phyloP scores from a whole-genome alignment of 2,797 vertebrate species.

The Rhynchotus rufescens region DNA sequence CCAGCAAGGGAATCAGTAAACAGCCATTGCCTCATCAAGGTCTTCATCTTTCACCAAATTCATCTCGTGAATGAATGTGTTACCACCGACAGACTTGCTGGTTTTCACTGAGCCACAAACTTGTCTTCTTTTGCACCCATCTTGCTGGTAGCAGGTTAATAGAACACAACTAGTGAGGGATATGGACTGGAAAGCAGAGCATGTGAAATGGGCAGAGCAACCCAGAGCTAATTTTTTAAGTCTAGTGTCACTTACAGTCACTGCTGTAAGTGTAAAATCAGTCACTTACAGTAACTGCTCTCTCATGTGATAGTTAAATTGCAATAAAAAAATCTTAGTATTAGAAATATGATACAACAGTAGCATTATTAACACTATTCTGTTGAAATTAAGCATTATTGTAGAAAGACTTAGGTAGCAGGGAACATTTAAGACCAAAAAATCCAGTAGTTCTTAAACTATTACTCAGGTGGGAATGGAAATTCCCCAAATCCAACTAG shows the following conservation, averaged over 20 bases:
- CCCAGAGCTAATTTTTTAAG: neutral
- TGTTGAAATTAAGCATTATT: neutral
- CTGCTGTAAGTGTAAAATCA: neutral
- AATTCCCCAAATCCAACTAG: neutral
- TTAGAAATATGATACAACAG: neutral
- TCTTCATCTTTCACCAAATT: too few species aligned
- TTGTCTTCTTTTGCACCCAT: neutral
- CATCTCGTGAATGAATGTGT: accelerated
- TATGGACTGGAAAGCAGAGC: neutral
- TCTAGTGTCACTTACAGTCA: neutral
- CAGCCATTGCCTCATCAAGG: neutral
- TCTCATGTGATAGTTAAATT: neutral
- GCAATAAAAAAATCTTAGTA: neutral
- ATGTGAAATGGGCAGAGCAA: neutral
- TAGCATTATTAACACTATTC: neutral
- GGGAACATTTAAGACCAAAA: neutral
- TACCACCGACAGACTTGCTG: neutral
- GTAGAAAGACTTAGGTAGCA: neutral
- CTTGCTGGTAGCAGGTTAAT: neutral
- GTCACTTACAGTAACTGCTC: neutral
- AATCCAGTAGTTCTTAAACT: neutral
- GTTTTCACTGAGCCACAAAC: neutral
- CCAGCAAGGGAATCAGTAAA: neutral
- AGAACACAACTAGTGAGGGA: neutral
- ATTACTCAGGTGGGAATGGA: neutral